A percentile compares a stretch with the other conserved stretches of the same genome.
Conservation (phyloP, 2,113 vertebrate genomes). For the Chloroceryle aenea region DNA sequence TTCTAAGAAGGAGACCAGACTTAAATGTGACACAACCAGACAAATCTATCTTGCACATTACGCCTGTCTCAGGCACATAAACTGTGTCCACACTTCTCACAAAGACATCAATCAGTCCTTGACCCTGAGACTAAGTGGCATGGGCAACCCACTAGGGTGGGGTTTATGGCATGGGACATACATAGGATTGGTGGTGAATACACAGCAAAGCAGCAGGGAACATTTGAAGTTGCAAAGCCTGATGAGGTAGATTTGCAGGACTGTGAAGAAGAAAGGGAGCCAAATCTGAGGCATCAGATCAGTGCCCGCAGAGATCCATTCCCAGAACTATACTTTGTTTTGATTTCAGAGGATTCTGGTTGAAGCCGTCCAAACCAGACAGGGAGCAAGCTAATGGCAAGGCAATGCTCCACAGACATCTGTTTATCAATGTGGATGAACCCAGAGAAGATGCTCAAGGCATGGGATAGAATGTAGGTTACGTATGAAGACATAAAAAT, state of each 20-base stretch:
- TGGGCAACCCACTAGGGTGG: neutral
- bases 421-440: neutral
- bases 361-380: neutral
- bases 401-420: neutral
- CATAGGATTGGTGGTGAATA: accelerated
- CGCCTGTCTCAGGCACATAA: neutral
- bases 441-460: neutral
- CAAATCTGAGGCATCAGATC: neutral
- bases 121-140: neutral
- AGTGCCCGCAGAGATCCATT: neutral
- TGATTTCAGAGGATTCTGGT: neutral
- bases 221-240: neutral
- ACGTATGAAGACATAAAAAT: neutral
- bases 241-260: neutral
- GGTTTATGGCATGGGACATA: neutral
- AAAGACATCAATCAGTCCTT: neutral
- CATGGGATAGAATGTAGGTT: neutral
- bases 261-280: neutral
- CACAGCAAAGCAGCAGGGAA: neutral
- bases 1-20: neutral
- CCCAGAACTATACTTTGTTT: neutral
- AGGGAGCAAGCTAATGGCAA: neutral
- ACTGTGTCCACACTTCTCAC: neutral
- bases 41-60: neutral
- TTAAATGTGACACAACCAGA: neutral